phyloP scores from a whole-genome alignment of 2,113 vertebrate species.

The Sorex araneus region DNA sequence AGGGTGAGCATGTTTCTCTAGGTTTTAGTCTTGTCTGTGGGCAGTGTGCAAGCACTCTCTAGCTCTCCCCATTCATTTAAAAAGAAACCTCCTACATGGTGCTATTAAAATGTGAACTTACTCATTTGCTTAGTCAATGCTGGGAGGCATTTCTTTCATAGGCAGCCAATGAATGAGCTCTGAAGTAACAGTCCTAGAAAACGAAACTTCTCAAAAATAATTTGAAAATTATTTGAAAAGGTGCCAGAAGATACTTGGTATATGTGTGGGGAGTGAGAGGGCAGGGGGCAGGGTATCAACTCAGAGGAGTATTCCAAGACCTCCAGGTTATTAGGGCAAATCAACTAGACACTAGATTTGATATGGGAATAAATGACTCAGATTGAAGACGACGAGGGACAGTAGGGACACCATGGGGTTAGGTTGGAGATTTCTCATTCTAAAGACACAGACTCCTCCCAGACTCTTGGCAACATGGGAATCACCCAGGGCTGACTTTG shows the following conservation, averaged over 20 bases:
- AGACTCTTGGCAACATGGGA: neutral
- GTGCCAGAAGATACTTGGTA: slow-evolving; percentile 44
- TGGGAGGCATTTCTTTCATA: slow-evolving; percentile 76
- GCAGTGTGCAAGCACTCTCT: slow-evolving; percentile 43
- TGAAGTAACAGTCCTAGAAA: slow-evolving; percentile 81
- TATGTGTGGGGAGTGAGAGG: neutral
- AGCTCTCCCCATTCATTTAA: slow-evolving; percentile 75
- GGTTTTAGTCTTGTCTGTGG: slow-evolving; percentile 59
- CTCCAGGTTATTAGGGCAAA: neutral
- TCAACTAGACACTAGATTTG: neutral
- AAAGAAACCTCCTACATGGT: slow-evolving; percentile 82
- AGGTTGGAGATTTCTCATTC: fast-evolving
- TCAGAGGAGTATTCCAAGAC: neutral
- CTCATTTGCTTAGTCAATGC: slow-evolving; percentile 84
- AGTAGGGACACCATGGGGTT: too few relatives aligned
- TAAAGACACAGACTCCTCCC: neutral
- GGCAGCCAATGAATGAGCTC: slow-evolving; percentile 82
- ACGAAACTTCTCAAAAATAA: slow-evolving; percentile 82
- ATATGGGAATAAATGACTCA: neutral
- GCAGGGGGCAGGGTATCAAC: neutral
- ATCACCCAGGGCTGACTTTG: neutral
- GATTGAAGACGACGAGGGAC: neutral
- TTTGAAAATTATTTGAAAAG: slow-evolving; percentile 78
- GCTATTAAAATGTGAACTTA: slow-evolving; percentile 81
- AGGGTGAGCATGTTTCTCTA: neutral